Base-by-base conservation (phyloP, 2,797 vertebrate genomes). In the Urosaurus nigricauda region DNA sequence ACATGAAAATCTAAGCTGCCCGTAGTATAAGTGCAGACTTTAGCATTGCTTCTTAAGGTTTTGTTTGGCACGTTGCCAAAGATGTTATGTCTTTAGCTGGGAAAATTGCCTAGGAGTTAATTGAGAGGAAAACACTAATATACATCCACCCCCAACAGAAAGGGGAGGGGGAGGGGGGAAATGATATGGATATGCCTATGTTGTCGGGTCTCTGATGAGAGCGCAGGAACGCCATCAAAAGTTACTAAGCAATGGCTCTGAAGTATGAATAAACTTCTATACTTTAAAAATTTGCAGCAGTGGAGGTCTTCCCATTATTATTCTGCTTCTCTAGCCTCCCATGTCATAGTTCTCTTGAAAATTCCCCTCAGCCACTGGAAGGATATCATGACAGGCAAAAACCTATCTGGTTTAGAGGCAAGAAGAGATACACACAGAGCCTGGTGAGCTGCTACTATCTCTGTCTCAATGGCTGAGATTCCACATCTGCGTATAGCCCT, bases 81-180 rank as follows among this genome's bases (percentile, higher is more conserved):
- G 96, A 97, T 97, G 96, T 96, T 97, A 97, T 97, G 96, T 97
- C 96, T 97, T 97, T 97, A 97, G 96, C 97, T 97, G 96, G 96
- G 97, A 96, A 97, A 97, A 97, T 97, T 97, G 97, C 97, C 97
- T 97, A 96, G 96, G 97, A 97, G 97, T 97, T 97, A 97, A 97
- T 97, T 97, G 97, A 97, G 97, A 97, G 97, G 97, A 97, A 97
- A 97, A 97, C 96, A 97, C 96, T 96, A 97, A 97, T 97, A 97
- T 97, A 97, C 96, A 97, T 96, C 90, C 78, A 94, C 93, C 77
- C 92, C 94, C 93, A 95, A 94, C 94, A 92, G 91, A 88, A 96
- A 73, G 74, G 47, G 80, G 90, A 95, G 65, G 60, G 74, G 87
- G 93, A 13, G 32, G 75, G 14, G 14, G 13, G 75, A 95, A 96